Evolutionary conservation across 2,888 invertebrate genomes (phyloP), one percentile per base, ranked within the genome.

Genomic region (Macaria notata): DNA sequence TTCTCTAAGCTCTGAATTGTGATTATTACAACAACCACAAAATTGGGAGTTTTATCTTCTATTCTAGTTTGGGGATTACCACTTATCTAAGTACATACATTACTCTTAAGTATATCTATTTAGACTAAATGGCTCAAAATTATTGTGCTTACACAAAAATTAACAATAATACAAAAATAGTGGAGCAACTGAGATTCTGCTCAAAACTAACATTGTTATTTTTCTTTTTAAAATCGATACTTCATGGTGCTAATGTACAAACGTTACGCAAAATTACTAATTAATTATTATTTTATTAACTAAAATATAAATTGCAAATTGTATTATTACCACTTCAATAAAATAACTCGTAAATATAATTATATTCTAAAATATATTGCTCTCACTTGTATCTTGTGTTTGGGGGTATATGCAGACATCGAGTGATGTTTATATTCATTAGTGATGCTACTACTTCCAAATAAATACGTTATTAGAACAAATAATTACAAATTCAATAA

Each of bases 131-230:
- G 75, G 75, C 71, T 77, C 71, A 70, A 65, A 63, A 69, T 75
- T 73, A 79, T 78, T 77, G 78, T 79, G 81, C 76, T 77, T 69
- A 77, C 72, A 77, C 69, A 69, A 69, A 68, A 59, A 60, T 65
- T 69, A 68, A 71, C 71, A 66, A 67, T 65, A 64, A 66, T 75
- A 72, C 69, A 74, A 79, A 79, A 77, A 77, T 79, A 81, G 69
- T 79, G 75, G 73, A 75, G 69, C 69, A 72, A 71, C 63, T 73
- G 81, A 83, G 81, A 83, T 82, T 81, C 79, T 71, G 66, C 66
- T 68, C 66, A 60, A 64, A 65, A 67, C 68, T 71, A 69, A 50
- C 44, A 45, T 47, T 54, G 54, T 3, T 7, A 53, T 38, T 44
- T 9, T n/a, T 38, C 19, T 38, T 31, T 36, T 66, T 65, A 68